Percentiles rank a stretch among this genome's conserved stretches.
phyloP scores from a whole-genome alignment of 2,113 vertebrate genomes.

The Ardeotis arabs region DNA sequence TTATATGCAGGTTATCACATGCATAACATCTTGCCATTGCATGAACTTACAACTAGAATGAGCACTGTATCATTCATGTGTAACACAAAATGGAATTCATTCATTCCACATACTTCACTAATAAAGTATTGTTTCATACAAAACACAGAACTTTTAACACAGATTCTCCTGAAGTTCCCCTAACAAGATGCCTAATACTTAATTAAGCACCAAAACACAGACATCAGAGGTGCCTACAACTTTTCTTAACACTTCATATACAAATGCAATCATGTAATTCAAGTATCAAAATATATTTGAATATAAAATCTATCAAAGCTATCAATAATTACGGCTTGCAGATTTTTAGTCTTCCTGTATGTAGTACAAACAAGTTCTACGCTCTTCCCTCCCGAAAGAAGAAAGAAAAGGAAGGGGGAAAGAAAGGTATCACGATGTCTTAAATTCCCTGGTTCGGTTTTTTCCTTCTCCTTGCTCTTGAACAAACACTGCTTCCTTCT shows the following conservation, averaged over 20 bases:
- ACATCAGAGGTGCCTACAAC: not conserved
- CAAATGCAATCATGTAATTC: not conserved
- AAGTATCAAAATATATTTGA: not conserved
- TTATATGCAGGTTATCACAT: not conserved
- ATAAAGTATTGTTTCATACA: not conserved
- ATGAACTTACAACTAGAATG: not conserved
- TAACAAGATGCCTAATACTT: not conserved
- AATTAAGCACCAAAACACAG: not conserved
- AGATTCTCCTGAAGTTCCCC: not conserved
- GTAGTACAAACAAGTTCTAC: not conserved
- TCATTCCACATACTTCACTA: not conserved
- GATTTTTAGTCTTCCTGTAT: not conserved
- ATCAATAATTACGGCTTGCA: not conserved
- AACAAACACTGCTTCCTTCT: not conserved
- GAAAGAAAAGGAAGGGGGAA: not conserved
- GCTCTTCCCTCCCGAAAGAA: not conserved
- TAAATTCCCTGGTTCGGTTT: not conserved
- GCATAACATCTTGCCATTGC: not conserved
- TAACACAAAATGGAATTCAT: not conserved
- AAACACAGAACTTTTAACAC: not conserved
- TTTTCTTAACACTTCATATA: not conserved
- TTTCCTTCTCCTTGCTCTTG: not conserved
- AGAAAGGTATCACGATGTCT: not conserved
- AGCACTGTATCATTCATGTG: not conserved
- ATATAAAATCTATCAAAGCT: not conserved